phyloP scores from a whole-genome alignment of 2,888 invertebrate genomes.

The Nycteola revayana region DNA sequence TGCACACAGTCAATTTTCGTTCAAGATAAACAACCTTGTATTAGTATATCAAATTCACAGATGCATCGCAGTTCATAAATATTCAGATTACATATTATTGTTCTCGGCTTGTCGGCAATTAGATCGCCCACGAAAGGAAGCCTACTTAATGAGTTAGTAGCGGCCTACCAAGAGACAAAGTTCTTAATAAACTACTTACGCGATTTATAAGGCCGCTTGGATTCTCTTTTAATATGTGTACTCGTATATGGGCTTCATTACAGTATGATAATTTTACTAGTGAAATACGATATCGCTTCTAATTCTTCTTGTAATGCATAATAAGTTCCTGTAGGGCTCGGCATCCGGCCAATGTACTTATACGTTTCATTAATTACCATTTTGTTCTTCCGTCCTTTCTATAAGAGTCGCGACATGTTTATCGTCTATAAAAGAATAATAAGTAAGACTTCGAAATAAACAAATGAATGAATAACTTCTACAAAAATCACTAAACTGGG shows the following conservation, averaged over 20 bases:
- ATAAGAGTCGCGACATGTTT: no score
- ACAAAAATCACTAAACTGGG: no score
- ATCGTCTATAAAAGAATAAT: no score
- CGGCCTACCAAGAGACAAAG: constrained; percentile 47
- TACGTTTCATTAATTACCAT: no score
- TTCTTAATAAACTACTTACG: constrained; percentile 64
- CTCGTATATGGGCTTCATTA: constrained; percentile 55
- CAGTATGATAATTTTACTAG: constrained; percentile 39
- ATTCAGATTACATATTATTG: constrained; percentile 78
- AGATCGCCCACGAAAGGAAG: constrained; percentile 78
- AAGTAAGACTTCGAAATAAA: no score
- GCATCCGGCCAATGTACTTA: constrained; percentile 5
- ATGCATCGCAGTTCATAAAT: constrained; percentile 65
- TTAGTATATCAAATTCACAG: constrained; percentile 63
- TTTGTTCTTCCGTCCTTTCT: no score
- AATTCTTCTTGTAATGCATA: constrained; percentile 27
- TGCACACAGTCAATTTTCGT: constrained; percentile 73
- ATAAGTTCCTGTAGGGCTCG: constrained; percentile 12
- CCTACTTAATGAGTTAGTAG: constrained; percentile 67
- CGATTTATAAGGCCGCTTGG: constrained; percentile 34
- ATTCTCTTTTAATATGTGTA: constrained; percentile 46
- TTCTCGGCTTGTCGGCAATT: constrained; percentile 77
- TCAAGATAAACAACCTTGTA: constrained; percentile 65
- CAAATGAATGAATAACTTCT: no score
- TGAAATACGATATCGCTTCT: constrained; percentile 25